These are phyloP conservation scores for Neoarius graeffei DNA, from an alignment of 2,113 vertebrate species.

Conservation along the genomic window DNA sequence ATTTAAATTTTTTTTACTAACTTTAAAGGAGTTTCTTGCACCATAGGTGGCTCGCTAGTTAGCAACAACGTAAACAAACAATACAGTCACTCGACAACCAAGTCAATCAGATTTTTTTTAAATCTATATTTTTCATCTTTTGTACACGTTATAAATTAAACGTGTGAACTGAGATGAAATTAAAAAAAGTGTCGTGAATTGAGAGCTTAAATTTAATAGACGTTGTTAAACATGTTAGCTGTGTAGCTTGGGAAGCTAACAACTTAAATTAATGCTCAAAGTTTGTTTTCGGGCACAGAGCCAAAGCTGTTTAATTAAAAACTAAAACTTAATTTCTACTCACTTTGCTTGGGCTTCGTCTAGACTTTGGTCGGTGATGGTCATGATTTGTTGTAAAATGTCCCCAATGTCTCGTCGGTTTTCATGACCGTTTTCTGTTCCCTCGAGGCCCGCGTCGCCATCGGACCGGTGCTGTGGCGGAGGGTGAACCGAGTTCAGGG, in stretches of 20 bases:
- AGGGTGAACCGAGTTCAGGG: slow-evolving; percentile 69
- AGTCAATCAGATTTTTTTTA: too few species aligned
- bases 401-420: slow-evolving; percentile 90
- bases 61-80: slow-evolving; percentile 41
- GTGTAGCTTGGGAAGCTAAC: neutral
- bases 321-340: slow-evolving; percentile 53
- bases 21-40: neutral
- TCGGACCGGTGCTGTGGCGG: slow-evolving; percentile 70
- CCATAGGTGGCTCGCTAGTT: neutral
- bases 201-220: neutral
- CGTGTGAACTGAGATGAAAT: neutral
- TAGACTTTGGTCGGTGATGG: slow-evolving; percentile 99
- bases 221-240: neutral
- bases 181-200: neutral
- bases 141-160: neutral
- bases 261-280: slow-evolving; percentile 32
- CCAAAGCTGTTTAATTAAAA: slow-evolving; percentile 12
- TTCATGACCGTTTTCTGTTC: slow-evolving; percentile 90
- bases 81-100: neutral
- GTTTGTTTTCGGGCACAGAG: slow-evolving; percentile 56
- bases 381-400: slow-evolving; percentile 98
- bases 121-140: too few species aligned
- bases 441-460: slow-evolving; percentile 85
- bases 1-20: neutral
- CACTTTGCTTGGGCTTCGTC: slow-evolving; percentile 98